Percentiles rank a stretch among this genome's conserved stretches.
Evolutionary conservation across 2,797 vertebrate species (phyloP).

Genomic region (Micropoecilia bifurca): DNA sequence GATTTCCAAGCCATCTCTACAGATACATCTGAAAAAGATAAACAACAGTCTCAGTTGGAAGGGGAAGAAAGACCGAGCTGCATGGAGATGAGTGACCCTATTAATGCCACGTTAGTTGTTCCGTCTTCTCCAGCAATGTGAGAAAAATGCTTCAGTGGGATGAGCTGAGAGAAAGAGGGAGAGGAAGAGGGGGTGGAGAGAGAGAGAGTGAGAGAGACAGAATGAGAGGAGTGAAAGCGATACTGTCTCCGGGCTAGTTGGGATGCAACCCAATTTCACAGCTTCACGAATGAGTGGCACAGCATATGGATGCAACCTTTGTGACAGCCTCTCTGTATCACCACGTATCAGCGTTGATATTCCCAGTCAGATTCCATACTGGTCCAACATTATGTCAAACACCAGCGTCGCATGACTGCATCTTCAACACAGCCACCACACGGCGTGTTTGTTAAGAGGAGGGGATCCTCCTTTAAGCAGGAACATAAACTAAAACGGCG

Average conservation of each 20-base stretch:
- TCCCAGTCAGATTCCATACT: constrained; percentile 84
- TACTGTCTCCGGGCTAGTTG: constrained; percentile 82
- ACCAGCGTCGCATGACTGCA: constrained; percentile 71
- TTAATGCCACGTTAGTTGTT: constrained; percentile 82
- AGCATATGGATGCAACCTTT: constrained; percentile 85
- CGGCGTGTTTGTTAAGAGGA: constrained; percentile 54
- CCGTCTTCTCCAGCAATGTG: constrained; percentile 60
- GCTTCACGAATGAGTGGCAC: constrained; percentile 85
- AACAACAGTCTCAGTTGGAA: constrained; percentile 76
- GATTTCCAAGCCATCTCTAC: constrained; percentile 73
- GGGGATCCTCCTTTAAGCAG: constrained; percentile 26
- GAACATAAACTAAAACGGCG: constrained; percentile 39
- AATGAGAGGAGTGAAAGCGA: constrained; percentile 63
- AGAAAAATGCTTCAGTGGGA: constrained; percentile 67
- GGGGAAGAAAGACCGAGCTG: constrained; percentile 71
- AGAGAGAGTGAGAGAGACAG: constrained; percentile 26
- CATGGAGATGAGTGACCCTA: constrained; percentile 79
- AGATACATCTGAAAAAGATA: constrained; percentile 74
- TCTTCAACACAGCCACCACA: constrained; percentile 60
- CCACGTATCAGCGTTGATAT: constrained; percentile 82
- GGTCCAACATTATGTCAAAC: constrained; percentile 83
- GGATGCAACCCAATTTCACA: constrained; percentile 88
- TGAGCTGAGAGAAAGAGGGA: constrained; percentile 24
- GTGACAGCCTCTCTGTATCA: constrained; percentile 85
- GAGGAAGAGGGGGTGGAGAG: constrained; percentile 7